phyloP scores from a whole-genome alignment of 2,888 invertebrate species.

The Synanthedon formicaeformis region DNA sequence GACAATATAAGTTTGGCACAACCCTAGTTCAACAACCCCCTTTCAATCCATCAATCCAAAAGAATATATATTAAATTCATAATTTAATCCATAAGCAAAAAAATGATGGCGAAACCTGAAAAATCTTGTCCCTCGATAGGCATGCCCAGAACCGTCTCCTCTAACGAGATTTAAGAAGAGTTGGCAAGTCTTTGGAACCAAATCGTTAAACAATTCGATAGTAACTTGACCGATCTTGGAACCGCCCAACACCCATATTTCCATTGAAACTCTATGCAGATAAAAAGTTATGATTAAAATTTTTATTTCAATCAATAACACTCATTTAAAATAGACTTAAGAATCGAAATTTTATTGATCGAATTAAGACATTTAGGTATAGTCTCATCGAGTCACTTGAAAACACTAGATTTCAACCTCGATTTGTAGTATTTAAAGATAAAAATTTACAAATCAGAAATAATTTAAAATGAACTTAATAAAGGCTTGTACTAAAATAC shows the following conservation, averaged over 20 bases:
- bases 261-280: slow-evolving; percentile 37
- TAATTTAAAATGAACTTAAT: too few species aligned
- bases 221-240: slow-evolving; percentile 50
- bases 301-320: neutral
- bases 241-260: slow-evolving; percentile 49
- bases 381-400: too few species aligned
- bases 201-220: slow-evolving; percentile 48
- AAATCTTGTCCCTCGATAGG: slow-evolving; percentile 46
- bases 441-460: too few species aligned
- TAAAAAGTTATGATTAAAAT: neutral
- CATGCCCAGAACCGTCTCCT: slow-evolving; percentile 41
- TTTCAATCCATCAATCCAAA: neutral
- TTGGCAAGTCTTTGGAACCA: slow-evolving; percentile 47
- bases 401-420: too few species aligned
- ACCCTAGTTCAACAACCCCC: slow-evolving; percentile 31
- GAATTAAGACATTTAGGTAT: too few species aligned
- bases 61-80: too few species aligned
- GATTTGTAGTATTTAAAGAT: too few species aligned
- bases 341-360: too few species aligned
- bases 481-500: too few species aligned
- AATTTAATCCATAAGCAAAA: too few species aligned
- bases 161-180: slow-evolving; percentile 42
- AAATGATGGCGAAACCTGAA: slow-evolving; percentile 33
- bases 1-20: slow-evolving; percentile 67
- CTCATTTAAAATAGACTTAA: neutral